These are phyloP conservation scores for Choloepus hoffmanni DNA, from an alignment of 2,113 vertebrate species.

Conservation along the genomic window DNA sequence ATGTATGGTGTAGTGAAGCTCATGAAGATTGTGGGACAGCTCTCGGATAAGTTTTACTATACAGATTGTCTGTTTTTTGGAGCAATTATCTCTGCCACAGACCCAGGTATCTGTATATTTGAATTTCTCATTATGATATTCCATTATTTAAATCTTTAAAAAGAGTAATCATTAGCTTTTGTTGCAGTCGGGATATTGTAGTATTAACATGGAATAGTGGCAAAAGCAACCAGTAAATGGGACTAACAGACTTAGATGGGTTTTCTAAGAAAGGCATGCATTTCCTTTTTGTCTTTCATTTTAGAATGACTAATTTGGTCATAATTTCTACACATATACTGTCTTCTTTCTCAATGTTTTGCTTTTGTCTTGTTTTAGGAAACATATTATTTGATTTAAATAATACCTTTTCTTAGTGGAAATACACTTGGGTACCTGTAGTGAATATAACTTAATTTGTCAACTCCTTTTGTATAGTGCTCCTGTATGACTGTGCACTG, in stretches of 20 bases:
- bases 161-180: neutral
- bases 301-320: constrained; percentile 33
- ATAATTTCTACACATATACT: constrained; percentile 11
- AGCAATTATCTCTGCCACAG: constrained; percentile 97
- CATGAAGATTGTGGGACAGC: constrained; percentile 95
- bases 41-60: constrained; percentile 97
- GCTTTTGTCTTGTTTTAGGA: constrained; percentile 7
- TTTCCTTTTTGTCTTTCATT: constrained; percentile 36
- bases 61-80: constrained; percentile 99
- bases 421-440: neutral
- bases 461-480: constrained; percentile 28
- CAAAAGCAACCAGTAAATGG: neutral
- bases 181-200: neutral
- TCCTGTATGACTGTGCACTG: neutral
- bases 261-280: constrained; percentile 6
- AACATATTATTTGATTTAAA: constrained; percentile 58
- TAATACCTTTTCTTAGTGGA: constrained; percentile 45
- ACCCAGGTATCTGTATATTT: constrained; percentile 92
- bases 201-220: neutral
- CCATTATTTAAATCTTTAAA: neutral
- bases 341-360: neutral
- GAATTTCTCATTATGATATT: neutral
- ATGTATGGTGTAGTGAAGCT: constrained; percentile 99
- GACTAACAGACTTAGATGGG: neutral
- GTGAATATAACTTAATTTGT: constrained; percentile 49